phyloP scores from a whole-genome alignment of 2,888 invertebrate species.

The Coenonympha glycerion region DNA sequence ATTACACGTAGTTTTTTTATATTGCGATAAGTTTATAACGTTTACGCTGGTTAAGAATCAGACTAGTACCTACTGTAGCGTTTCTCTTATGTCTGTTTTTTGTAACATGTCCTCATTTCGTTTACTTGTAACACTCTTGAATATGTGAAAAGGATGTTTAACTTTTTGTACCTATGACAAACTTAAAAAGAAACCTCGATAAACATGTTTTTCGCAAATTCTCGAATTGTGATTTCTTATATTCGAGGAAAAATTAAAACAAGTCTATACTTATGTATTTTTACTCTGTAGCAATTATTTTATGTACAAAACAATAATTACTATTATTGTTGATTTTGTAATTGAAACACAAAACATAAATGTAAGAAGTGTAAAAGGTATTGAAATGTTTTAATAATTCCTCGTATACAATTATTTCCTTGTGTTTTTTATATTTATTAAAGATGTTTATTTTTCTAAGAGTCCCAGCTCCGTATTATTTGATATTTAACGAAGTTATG shows the following conservation, averaged over 20 bases:
- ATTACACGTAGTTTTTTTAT: constrained; percentile 57
- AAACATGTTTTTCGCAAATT: neutral
- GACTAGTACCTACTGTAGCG: constrained; percentile 25
- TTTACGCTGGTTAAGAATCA: constrained; percentile 61
- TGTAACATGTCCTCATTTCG: constrained; percentile 52
- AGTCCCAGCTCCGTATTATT: constrained; percentile 52
- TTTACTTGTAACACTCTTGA: constrained; percentile 26
- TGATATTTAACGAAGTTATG: constrained; percentile 56
- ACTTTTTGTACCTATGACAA: neutral
- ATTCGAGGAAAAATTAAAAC: constrained; percentile 6
- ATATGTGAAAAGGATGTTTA: constrained; percentile 10
- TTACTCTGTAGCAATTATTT: too few species aligned
- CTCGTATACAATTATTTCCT: constrained; percentile 20
- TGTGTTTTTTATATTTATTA: constrained; percentile 55
- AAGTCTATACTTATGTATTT: neutral
- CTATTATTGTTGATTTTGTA: too few species aligned
- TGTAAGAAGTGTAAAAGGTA: too few species aligned
- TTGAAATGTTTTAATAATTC: constrained; percentile 4
- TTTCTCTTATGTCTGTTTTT: constrained; percentile 35
- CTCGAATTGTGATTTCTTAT: neutral
- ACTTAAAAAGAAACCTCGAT: too few species aligned
- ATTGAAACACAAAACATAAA: too few species aligned
- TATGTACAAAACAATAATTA: too few species aligned
- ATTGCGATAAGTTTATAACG: constrained; percentile 55
- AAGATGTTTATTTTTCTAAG: constrained; percentile 72